A percentile compares a stretch with the other conserved stretches of the same genome.
phyloP scores from a whole-genome alignment of 2,888 invertebrate genomes.

The Amaurobius ferox region DNA sequence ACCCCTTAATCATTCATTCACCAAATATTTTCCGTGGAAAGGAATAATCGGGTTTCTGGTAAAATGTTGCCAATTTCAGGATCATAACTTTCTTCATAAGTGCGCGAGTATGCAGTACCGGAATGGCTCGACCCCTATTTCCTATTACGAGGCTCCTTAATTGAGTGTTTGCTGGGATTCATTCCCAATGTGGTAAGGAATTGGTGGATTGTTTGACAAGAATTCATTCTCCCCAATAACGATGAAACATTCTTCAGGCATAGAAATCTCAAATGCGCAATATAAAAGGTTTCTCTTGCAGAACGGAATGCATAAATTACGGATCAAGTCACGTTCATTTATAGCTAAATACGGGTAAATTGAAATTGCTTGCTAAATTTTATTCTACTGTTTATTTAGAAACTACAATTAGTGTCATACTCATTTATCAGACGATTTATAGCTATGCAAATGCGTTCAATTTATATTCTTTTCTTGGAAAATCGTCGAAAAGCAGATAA shows the following conservation, averaged over 20 bases:
- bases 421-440: no score
- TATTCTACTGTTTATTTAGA: no score
- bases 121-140: slow-evolving; percentile 16
- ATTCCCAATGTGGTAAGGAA: not conserved
- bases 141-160: slow-evolving; percentile 56
- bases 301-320: not conserved
- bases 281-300: not conserved
- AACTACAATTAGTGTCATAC: no score
- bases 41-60: slow-evolving; percentile 38
- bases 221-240: not conserved
- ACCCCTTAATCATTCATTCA: not conserved
- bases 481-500: no score
- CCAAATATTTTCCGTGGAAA: slow-evolving; percentile 22
- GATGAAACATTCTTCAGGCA: slow-evolving; percentile 44
- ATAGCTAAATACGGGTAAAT: not conserved
- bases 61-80: slow-evolving; percentile 58
- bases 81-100: slow-evolving; percentile 57
- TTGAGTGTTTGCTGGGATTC: slow-evolving; percentile 62
- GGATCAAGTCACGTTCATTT: not conserved
- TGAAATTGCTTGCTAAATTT: not conserved
- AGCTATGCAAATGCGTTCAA: no score
- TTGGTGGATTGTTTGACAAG: slow-evolving; percentile 31
- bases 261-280: slow-evolving; percentile 5
- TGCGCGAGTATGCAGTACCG: not conserved
- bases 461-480: no score